These are phyloP conservation scores for Erithacus rubecula DNA, from an alignment of 2,797 vertebrate genomes.

Conservation along the genomic window DNA sequence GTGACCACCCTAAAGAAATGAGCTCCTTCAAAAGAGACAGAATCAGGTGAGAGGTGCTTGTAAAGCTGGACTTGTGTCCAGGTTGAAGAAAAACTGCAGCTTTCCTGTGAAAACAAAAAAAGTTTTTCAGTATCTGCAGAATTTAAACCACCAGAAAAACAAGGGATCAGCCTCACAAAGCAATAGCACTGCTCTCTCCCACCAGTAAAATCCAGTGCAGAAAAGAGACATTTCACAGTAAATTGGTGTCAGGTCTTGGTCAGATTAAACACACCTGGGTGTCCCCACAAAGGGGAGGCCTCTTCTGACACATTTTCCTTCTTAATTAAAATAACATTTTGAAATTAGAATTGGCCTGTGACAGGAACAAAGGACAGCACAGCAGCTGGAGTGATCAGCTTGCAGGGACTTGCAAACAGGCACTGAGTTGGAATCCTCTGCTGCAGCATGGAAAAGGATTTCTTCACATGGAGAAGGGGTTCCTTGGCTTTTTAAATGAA, in stretches of 20 bases:
- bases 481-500: not conserved
- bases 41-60: not conserved
- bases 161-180: not conserved
- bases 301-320: not conserved
- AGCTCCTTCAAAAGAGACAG: not conserved
- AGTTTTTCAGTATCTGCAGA: not conserved
- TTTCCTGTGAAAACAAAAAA: not conserved
- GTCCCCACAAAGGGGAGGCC: not conserved
- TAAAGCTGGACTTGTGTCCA: not conserved
- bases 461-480: not conserved
- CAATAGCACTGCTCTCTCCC: not conserved
- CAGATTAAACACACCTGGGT: not conserved
- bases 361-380: conserved; percentile 62
- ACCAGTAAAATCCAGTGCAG: not conserved
- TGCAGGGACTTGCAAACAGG: conserved; percentile 53
- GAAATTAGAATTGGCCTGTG: conserved; percentile 62
- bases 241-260: rapidly evolving
- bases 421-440: conserved; percentile 44
- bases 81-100: not conserved
- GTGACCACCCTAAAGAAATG: not conserved
- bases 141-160: not conserved
- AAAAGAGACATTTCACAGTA: not conserved
- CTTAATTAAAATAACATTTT: conserved; percentile 67
- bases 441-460: conserved; percentile 37
- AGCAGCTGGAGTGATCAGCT: conserved; percentile 66